Percentiles rank a stretch among this genome's conserved stretches.
Conservation (phyloP, 1,140 invertebrate genomes). For the Nilaparvata lugens region DNA sequence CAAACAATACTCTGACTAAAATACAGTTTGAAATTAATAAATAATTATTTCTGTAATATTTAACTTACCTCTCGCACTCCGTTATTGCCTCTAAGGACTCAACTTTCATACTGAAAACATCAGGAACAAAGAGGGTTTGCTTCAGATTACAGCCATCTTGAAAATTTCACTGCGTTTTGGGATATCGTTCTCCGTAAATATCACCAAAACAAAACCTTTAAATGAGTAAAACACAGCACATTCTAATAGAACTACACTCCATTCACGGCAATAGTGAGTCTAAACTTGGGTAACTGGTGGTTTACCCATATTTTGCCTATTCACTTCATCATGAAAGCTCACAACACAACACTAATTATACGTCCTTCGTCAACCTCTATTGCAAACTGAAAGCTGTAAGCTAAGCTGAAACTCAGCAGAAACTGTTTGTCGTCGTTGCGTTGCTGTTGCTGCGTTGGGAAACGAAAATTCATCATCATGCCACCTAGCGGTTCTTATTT, state of each 20-base stretch:
- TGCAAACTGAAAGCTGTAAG: too few species aligned
- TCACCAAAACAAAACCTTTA: not conserved
- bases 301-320: not conserved
- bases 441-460: too few species aligned
- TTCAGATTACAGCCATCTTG: conserved; percentile 3
- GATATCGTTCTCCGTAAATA: not conserved
- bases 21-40: too few species aligned
- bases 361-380: conserved; percentile 1
- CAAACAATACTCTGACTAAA: too few species aligned
- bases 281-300: not conserved
- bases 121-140: not conserved
- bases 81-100: conserved; percentile 1
- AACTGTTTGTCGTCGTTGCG: too few species aligned
- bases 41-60: not conserved
- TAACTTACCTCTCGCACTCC: conserved; percentile 1
- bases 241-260: not conserved
- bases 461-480: too few species aligned
- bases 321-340: not conserved
- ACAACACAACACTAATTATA: not conserved
- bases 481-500: too few species aligned
- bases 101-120: conserved; percentile 3
- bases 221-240: not conserved
- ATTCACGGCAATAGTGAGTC: not conserved
- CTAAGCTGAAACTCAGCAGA: too few species aligned
- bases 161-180: not conserved